phyloP scores from a whole-genome alignment of 2,888 invertebrate genomes.

The Hartigia nigra region DNA sequence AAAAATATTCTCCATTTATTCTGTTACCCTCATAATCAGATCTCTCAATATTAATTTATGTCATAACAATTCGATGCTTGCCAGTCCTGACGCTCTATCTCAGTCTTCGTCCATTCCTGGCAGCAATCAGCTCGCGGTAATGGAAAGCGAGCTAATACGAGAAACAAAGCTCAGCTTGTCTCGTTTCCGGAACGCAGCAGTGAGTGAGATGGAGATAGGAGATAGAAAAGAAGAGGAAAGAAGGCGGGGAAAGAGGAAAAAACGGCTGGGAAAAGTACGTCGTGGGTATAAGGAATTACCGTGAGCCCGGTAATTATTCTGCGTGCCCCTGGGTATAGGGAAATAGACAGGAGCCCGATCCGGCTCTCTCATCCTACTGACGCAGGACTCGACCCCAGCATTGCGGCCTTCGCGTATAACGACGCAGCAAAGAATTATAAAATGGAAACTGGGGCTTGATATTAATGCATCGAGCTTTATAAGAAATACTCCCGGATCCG shows the following conservation, averaged over 20 bases:
- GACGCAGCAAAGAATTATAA: slow-evolving; percentile 28
- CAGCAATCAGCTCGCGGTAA: neutral
- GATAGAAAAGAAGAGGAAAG: slow-evolving; percentile 15
- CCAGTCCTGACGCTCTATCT: neutral
- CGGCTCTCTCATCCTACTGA: slow-evolving; percentile 8
- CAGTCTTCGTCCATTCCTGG: neutral
- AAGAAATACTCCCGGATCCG: neutral
- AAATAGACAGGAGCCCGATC: slow-evolving; percentile 24
- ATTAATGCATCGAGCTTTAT: slow-evolving; percentile 25
- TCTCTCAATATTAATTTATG: neutral
- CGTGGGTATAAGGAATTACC: slow-evolving; percentile 22
- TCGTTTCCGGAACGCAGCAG: neutral
- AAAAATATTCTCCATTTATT: neutral
- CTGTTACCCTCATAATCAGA: neutral
- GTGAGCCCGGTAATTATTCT: slow-evolving; percentile 25
- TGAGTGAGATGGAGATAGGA: neutral
- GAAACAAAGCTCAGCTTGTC: neutral
- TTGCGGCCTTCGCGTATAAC: slow-evolving; percentile 19
- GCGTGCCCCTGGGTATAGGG: slow-evolving; percentile 26
- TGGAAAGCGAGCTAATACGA: neutral
- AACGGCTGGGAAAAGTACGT: slow-evolving; percentile 8
- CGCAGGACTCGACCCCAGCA: neutral
- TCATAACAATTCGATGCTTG: neutral
- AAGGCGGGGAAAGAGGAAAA: slow-evolving; percentile 16
- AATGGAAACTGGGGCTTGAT: slow-evolving; percentile 19